These are phyloP conservation scores for Xestia rhomboidea DNA, from an alignment of 2,888 invertebrate species.

Conservation along the genomic window DNA sequence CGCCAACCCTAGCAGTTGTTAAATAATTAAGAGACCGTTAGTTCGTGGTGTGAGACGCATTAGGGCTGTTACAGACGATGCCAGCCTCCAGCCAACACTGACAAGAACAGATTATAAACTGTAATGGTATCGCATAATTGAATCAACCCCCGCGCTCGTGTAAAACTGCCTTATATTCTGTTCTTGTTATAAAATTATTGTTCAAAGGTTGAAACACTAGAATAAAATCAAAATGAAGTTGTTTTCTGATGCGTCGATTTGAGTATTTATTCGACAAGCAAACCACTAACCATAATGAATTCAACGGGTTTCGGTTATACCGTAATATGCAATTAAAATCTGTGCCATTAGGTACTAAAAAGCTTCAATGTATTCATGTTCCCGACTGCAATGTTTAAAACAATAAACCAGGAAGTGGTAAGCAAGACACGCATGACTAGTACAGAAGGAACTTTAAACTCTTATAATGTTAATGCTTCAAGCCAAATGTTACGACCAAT, in stretches of 20 bases:
- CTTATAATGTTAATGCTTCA: slow-evolving; percentile 49
- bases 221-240: slow-evolving; percentile 25
- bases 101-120: slow-evolving; percentile 63
- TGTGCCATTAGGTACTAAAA: slow-evolving; percentile 41
- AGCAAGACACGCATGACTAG: slow-evolving; percentile 45
- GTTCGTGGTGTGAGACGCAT: slow-evolving; percentile 79
- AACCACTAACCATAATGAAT: slow-evolving; percentile 46
- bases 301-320: slow-evolving; percentile 45
- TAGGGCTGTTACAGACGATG: slow-evolving; percentile 76
- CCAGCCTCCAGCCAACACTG: slow-evolving; percentile 39
- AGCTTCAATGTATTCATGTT: slow-evolving; percentile 41
- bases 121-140: slow-evolving; percentile 55
- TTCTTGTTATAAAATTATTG: slow-evolving; percentile 33
- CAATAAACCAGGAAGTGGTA: slow-evolving; percentile 52
- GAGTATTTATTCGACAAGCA: slow-evolving; percentile 39
- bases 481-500: slow-evolving; percentile 57
- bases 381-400: slow-evolving; percentile 41
- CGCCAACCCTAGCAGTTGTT: slow-evolving; percentile 71
- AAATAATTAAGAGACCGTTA: slow-evolving; percentile 85
- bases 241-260: slow-evolving; percentile 12
- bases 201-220: slow-evolving; percentile 2
- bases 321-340: slow-evolving; percentile 46
- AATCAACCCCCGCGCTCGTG: slow-evolving; percentile 57
- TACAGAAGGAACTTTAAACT: slow-evolving; percentile 49
- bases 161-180: slow-evolving; percentile 17